Evolutionary conservation across 2,888 invertebrate species (phyloP).

Genomic region (Cryptophagus acutangulus): DNA sequence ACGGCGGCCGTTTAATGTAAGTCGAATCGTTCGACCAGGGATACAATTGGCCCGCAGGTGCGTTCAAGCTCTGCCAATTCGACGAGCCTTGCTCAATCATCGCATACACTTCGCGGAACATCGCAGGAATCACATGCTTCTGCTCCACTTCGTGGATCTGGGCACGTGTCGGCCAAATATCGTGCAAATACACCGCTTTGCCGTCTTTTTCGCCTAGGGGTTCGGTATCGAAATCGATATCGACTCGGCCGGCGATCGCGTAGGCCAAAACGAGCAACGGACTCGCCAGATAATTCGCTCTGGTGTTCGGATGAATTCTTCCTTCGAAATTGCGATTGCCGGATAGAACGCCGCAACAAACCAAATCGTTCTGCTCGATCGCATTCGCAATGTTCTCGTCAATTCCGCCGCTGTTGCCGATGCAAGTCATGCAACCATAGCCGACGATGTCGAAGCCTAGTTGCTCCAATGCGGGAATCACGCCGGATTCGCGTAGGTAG

Average conservation of each 20-base stretch:
- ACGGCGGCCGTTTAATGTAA: conserved; percentile 94
- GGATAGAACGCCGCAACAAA: conserved; percentile 93
- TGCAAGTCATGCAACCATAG: conserved; percentile 99
- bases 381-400: conserved; percentile 87
- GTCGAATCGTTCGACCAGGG: conserved; percentile 89
- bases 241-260: conserved; percentile 90
- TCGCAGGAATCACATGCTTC: conserved; percentile 86
- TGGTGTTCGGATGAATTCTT: conserved; percentile 91
- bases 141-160: conserved; percentile 90
- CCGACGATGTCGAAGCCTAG: conserved; percentile 93
- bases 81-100: conserved; percentile 67
- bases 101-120: conserved; percentile 90
- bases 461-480: conserved; percentile 77
- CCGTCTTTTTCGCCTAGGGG: conserved; percentile 71
- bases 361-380: conserved; percentile 88
- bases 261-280: conserved; percentile 96
- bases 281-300: conserved; percentile 97
- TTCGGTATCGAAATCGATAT: conserved; percentile 90
- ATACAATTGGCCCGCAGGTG: conserved; percentile 75
- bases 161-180: conserved; percentile 91
- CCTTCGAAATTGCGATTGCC: conserved; percentile 99
- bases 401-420: conserved; percentile 95
- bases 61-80: conserved; percentile 77
- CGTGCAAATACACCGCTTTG: conserved; percentile 73
- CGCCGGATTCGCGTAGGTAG: conserved; percentile 75